A percentile compares a stretch with the other conserved stretches of the same genome.
Evolutionary conservation across 2,113 vertebrate genomes (phyloP).

Genomic region (Hucho hucho): DNA sequence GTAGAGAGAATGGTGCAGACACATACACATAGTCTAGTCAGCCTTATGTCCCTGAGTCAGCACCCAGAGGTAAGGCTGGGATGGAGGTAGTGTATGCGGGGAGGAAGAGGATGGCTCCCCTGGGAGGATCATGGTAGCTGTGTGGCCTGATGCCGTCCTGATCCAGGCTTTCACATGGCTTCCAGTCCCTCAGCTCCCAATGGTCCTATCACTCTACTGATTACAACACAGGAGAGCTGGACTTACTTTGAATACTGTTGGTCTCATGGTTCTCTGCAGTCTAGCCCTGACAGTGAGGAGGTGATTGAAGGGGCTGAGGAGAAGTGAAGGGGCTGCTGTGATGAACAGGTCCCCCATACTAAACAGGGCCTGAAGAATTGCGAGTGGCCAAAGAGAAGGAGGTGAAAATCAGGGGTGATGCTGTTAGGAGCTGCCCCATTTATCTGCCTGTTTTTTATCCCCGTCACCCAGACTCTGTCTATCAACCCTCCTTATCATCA

Average conservation of each 20-base stretch:
- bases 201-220: no score
- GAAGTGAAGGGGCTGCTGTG: not conserved
- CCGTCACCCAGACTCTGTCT: constrained; percentile 46
- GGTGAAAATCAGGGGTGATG: constrained; percentile 49
- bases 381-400: not conserved
- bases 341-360: constrained; percentile 2
- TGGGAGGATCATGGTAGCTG: no score
- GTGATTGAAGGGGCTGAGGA: not conserved
- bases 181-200: not conserved
- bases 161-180: not conserved
- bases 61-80: no score
- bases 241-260: no score
- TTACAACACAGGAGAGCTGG: no score
- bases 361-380: constrained; percentile 9
- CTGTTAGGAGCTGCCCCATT: constrained; percentile 50
- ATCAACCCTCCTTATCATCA: constrained; percentile 38
- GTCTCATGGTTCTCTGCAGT: no score
- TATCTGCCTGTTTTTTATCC: constrained; percentile 60
- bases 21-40: no score
- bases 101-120: no score
- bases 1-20: no score
- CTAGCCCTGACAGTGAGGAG: constrained; percentile 8
- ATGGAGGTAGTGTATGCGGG: no score
- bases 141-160: not conserved
- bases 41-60: no score